phyloP scores from a whole-genome alignment of 2,888 invertebrate genomes.

The Rhodophaea formosa region DNA sequence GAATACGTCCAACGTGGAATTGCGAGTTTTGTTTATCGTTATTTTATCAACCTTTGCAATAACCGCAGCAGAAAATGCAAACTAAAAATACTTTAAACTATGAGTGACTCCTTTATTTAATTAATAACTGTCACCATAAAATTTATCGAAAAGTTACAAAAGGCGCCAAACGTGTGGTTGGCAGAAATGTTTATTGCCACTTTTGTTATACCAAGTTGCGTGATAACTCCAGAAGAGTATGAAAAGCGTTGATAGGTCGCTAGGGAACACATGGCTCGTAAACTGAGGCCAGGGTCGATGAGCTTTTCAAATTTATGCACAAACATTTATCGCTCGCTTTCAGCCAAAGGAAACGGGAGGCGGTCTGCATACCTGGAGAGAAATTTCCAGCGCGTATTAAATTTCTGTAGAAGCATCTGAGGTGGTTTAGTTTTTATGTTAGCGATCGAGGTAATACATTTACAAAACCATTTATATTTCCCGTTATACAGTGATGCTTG shows the following conservation, averaged over 20 bases:
- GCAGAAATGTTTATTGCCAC: constrained; percentile 23
- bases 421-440: constrained; percentile 3
- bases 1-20: too few species aligned
- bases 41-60: too few species aligned
- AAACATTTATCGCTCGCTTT: constrained; percentile 52
- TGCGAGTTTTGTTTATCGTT: too few species aligned
- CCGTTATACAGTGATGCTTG: background rate
- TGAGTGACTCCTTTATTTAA: too few species aligned
- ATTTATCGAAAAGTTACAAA: too few species aligned
- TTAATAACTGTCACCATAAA: too few species aligned
- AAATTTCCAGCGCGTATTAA: constrained; percentile 38
- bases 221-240: constrained; percentile 21
- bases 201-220: constrained; percentile 18
- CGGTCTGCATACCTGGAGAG: constrained; percentile 33
- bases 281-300: constrained; percentile 41
- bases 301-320: constrained; percentile 54
- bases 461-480: background rate
- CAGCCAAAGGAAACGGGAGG: constrained; percentile 39
- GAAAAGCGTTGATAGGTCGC: constrained; percentile 35
- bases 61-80: too few species aligned
- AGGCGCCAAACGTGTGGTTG: too few species aligned
- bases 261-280: constrained; percentile 38
- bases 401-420: constrained; percentile 28
- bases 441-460: background rate
- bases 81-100: too few species aligned